Evolutionary conservation across 2,888 invertebrate genomes (phyloP).

Genomic region (Hirtodrosophila trivittata): DNA sequence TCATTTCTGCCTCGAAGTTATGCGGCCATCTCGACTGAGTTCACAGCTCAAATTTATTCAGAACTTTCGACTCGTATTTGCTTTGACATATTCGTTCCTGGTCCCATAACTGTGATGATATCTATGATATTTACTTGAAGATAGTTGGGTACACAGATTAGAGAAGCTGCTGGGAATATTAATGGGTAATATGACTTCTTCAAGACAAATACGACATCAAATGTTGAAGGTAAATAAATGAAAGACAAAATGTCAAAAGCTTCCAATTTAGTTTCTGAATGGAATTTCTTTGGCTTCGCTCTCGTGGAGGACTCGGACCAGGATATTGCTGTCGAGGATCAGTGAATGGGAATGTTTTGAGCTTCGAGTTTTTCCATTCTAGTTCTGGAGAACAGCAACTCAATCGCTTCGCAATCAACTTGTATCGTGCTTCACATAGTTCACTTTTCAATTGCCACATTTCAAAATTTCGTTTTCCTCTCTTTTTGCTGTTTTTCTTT

Average conservation of each 20-base stretch:
- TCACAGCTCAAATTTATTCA: constrained; percentile 31
- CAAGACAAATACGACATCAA: too few species aligned
- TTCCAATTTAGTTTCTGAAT: too few species aligned
- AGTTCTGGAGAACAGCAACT: constrained; percentile 9
- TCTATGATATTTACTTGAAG: constrained; percentile 13
- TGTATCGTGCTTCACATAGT: constrained; percentile 31
- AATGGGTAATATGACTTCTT: background rate
- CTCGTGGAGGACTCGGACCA: too few species aligned
- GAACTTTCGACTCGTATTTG: constrained; percentile 32
- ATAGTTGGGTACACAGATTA: constrained; percentile 14
- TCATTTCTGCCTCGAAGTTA: constrained; percentile 17
- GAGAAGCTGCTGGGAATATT: background rate
- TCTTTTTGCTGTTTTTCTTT: background rate
- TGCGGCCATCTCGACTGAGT: constrained; percentile 7
- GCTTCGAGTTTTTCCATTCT: too few species aligned
- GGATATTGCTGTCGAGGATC: too few species aligned
- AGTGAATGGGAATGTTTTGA: too few species aligned
- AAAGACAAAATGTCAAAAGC: too few species aligned
- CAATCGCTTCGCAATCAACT: constrained; percentile 32
- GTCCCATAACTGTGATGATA: too few species aligned
- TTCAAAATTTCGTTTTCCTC: constrained; percentile 14
- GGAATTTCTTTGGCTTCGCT: too few species aligned
- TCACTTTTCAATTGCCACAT: constrained; percentile 40
- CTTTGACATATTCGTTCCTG: constrained; percentile 11
- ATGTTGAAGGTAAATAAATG: background rate